Conservation (phyloP, 2,888 invertebrate species). For the Calliphora vomitoria region DNA sequence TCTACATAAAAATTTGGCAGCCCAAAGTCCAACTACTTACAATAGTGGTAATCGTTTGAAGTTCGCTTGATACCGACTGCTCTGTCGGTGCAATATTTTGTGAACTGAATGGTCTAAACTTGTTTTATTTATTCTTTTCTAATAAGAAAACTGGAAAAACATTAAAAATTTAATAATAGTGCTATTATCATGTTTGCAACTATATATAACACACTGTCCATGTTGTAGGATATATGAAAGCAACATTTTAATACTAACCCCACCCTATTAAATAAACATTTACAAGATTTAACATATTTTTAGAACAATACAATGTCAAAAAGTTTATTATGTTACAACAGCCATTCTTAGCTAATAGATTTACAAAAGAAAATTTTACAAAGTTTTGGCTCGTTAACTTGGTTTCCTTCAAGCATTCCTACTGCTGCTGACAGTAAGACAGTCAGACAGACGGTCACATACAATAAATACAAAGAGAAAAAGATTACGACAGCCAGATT, state of each 20-base stretch:
- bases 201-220: no score
- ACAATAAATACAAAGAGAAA: neutral
- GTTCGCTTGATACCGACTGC: no score
- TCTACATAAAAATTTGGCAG: no score
- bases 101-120: no score
- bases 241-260: neutral
- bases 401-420: neutral
- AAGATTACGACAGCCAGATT: neutral
- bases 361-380: slow-evolving; percentile 12
- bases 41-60: no score
- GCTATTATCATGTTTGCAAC: no score
- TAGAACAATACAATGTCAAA: neutral
- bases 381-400: slow-evolving; percentile 25
- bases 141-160: no score
- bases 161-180: no score
- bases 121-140: no score
- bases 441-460: neutral
- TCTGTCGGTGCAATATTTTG: no score
- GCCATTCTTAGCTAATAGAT: neutral
- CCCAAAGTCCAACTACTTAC: no score
- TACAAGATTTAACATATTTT: neutral
- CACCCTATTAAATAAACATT: neutral
- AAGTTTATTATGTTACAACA: slow-evolving; percentile 1
- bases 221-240: no score
- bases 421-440: slow-evolving; percentile 9